Percentiles rank a stretch among this genome's conserved stretches.
These are phyloP conservation scores for Synanceia verrucosa DNA, from an alignment of 2,797 vertebrate genomes.

Conservation along the genomic window DNA sequence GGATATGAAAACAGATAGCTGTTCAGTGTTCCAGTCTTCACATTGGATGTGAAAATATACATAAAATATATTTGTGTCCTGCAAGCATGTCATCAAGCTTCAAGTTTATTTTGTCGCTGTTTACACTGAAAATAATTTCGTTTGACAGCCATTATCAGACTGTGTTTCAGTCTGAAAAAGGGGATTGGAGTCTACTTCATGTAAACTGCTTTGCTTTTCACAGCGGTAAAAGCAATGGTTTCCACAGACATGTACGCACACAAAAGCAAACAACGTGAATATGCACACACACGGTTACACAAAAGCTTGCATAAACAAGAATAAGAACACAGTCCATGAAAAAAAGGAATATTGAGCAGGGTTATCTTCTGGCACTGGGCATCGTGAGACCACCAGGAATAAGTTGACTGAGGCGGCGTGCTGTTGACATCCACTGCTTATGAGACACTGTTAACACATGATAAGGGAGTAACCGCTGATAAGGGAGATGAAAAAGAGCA, in stretches of 20 bases:
- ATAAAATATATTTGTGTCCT: neutral
- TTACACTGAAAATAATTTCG: neutral
- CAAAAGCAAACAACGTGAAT: conserved; percentile 8
- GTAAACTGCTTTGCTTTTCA: neutral
- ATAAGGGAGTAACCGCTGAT: conserved; percentile 72
- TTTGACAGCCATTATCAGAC: neutral
- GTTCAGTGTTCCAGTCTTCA: neutral
- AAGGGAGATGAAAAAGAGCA: conserved; percentile 71
- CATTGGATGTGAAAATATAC: neutral
- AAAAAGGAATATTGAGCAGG: conserved; percentile 27
- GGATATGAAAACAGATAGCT: conserved; percentile 12
- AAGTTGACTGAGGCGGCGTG: conserved; percentile 55
- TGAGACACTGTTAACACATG: conserved; percentile 73
- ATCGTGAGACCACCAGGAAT: conserved; percentile 49
- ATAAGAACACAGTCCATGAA: neutral
- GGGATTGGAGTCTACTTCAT: neutral
- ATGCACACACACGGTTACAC: neutral
- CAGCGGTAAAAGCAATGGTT: neutral
- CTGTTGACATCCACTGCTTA: conserved; percentile 73
- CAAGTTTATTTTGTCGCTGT: neutral
- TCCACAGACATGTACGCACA: neutral
- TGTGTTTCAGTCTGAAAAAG: neutral
- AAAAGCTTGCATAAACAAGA: conserved; percentile 21
- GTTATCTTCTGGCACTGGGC: conserved; percentile 36
- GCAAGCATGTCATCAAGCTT: neutral